Evolutionary conservation across 2,797 vertebrate species (phyloP).

Genomic region (Nannoperca australis): DNA sequence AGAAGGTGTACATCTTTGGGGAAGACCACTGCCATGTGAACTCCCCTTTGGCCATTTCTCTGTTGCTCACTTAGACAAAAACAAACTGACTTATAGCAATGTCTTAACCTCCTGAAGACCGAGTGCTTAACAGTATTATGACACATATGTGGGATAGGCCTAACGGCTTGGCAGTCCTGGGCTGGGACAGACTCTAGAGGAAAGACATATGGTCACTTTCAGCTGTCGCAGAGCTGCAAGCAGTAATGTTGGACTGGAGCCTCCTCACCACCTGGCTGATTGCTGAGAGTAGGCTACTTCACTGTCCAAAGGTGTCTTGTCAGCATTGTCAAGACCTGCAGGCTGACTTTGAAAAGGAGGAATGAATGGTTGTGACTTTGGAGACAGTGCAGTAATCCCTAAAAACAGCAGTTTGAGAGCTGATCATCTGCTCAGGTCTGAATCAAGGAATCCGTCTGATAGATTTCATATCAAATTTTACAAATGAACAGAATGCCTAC

Average conservation of each 20-base stretch:
- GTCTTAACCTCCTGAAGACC: slow-evolving; percentile 26
- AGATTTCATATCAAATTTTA: slow-evolving; percentile 13
- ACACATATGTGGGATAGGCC: slow-evolving; percentile 61
- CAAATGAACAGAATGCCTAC: slow-evolving; percentile 5
- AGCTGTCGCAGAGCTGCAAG: slow-evolving; percentile 60
- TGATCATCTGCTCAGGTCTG: not conserved
- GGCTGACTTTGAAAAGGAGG: slow-evolving; percentile 22
- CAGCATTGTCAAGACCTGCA: slow-evolving; percentile 39
- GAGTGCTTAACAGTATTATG: slow-evolving; percentile 57
- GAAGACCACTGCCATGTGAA: slow-evolving; percentile 67
- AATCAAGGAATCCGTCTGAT: not conserved
- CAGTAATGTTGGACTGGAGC: slow-evolving; percentile 60
- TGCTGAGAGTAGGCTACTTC: slow-evolving; percentile 27
- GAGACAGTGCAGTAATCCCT: slow-evolving; percentile 1
- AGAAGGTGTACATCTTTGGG: slow-evolving; percentile 55
- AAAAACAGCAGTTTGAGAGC: slow-evolving; percentile 19
- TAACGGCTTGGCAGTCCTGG: slow-evolving; percentile 56
- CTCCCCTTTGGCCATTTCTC: slow-evolving; percentile 45
- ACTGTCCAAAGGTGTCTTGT: slow-evolving; percentile 37
- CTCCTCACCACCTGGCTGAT: slow-evolving; percentile 68
- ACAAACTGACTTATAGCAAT: slow-evolving; percentile 31
- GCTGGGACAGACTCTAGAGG: slow-evolving; percentile 51
- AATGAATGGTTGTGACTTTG: not conserved
- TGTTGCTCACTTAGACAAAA: slow-evolving; percentile 22
- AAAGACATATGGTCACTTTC: slow-evolving; percentile 75